Base-by-base conservation (phyloP, 2,888 invertebrate species). In the Cremastinae sp. region DNA sequence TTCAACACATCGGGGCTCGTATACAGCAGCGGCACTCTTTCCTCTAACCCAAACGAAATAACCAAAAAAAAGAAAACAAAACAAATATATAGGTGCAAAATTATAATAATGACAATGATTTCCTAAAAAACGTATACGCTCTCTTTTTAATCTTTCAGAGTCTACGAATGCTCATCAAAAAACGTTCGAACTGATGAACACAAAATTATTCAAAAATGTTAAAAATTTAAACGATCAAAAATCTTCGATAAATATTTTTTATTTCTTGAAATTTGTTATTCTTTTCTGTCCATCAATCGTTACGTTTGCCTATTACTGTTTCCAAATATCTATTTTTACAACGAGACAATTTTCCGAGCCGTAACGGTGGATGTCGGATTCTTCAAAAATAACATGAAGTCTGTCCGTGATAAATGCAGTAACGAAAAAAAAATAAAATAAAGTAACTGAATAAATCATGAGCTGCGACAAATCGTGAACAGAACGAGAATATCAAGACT, bases 21-120 rank as follows among this genome's bases (percentile, higher is more conserved):
- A 83, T 89, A 89, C 86, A 89, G 89, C 87, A 89, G 86, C 85
- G 89, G 89, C 84, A 89, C 87, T 86, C 88, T 87, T 81, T 89
- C 89, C 85, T 89, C 89, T 89, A 88, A 83, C 82, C 82, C 82
- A 82, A 82, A 83, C 80, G 81, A 81, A 84, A 84, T 82, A 82
- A 37, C 35, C 78, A 79, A 80, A 80, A 84, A 82, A 80, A 79
- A 81, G 81, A 82, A 62, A 62, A 62, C 61, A 82, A 79, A 78
- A 70, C 65, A 80, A 81, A 81, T 81, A 79, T 78, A 76, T 80
- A 78, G 81, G 81, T 83, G 83, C 82, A 78, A 83, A 83, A 83
- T 84, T 83, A 83, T 82, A 83, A 83, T 79, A 82, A 81, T 82
- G 70, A 80, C 78, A 83, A 81, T 78, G 79, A 80, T 78, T 75